Conservation (phyloP, 92 coral and sea anemone genomes). For the Montipora capitata region DNA sequence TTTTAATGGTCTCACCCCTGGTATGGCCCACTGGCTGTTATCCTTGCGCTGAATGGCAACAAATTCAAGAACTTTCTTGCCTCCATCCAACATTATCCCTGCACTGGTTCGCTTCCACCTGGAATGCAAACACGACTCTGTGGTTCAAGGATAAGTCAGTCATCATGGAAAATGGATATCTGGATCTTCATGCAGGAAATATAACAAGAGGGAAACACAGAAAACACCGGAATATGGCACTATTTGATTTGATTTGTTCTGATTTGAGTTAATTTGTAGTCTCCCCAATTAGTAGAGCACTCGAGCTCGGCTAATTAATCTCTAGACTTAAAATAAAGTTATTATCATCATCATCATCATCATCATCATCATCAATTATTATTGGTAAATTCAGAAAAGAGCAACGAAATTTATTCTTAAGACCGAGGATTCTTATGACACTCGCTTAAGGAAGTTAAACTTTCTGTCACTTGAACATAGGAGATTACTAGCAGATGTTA, state of each 20-base stretch:
- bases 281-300: too few relatives aligned
- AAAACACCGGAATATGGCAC: too few relatives aligned
- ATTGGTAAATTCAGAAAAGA: neutral
- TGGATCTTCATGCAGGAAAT: neutral
- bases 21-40: constrained; percentile 98
- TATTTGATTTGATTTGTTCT: too few relatives aligned
- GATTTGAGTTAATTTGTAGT: too few relatives aligned
- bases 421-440: neutral
- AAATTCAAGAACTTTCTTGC: constrained; percentile 97
- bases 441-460: neutral
- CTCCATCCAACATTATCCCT: constrained; percentile 89
- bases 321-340: too few relatives aligned
- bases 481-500: constrained; percentile 22
- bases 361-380: neutral
- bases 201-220: too few relatives aligned
- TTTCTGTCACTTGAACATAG: constrained; percentile 15
- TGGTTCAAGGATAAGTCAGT: too few relatives aligned
- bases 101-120: constrained; percentile 98
- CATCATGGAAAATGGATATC: neutral
- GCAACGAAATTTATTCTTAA: neutral
- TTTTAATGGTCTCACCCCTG: constrained; percentile 83
- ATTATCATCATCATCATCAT: too few relatives aligned
- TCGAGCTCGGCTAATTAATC: too few relatives aligned
- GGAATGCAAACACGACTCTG: neutral
- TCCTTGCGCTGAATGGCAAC: constrained; percentile 95